phyloP scores from a whole-genome alignment of 2,888 invertebrate genomes.

The Gymnocheta viridis region DNA sequence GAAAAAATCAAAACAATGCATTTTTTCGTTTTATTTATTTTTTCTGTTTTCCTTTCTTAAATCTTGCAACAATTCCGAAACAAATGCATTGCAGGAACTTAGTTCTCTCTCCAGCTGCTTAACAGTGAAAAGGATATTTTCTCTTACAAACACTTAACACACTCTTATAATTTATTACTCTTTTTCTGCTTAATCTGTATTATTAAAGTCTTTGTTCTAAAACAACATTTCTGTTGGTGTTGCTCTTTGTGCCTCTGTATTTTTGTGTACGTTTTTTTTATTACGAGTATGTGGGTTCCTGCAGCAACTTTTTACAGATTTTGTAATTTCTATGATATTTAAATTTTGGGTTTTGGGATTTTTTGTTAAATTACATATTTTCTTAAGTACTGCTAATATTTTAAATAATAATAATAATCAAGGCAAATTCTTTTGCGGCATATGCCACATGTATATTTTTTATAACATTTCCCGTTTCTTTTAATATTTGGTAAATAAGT shows the following conservation, averaged over 20 bases:
- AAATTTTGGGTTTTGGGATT: not conserved
- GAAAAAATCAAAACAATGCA: conserved; percentile 23
- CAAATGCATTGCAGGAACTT: not conserved
- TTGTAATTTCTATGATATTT: too few relatives aligned
- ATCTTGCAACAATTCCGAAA: not conserved
- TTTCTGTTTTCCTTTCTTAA: not conserved
- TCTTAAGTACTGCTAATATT: too few relatives aligned
- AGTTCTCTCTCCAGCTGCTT: not conserved
- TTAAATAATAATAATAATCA: too few relatives aligned
- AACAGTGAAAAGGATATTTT: conserved; percentile 13
- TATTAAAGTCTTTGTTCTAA: not conserved
- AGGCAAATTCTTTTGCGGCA: too few relatives aligned
- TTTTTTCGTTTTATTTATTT: not conserved
- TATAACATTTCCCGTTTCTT: too few relatives aligned
- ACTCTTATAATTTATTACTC: not conserved
- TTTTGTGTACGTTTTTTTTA: not conserved
- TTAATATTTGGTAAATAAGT: too few relatives aligned
- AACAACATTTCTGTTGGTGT: not conserved
- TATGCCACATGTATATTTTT: too few relatives aligned
- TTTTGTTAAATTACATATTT: too few relatives aligned
- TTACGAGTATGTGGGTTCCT: not conserved
- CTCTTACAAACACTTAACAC: conserved; percentile 9
- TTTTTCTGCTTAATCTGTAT: conserved; percentile 46
- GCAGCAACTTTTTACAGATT: not conserved
- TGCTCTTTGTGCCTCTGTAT: not conserved